Conservation (phyloP, 2,888 invertebrate species). For the Heliconius charithonia region DNA sequence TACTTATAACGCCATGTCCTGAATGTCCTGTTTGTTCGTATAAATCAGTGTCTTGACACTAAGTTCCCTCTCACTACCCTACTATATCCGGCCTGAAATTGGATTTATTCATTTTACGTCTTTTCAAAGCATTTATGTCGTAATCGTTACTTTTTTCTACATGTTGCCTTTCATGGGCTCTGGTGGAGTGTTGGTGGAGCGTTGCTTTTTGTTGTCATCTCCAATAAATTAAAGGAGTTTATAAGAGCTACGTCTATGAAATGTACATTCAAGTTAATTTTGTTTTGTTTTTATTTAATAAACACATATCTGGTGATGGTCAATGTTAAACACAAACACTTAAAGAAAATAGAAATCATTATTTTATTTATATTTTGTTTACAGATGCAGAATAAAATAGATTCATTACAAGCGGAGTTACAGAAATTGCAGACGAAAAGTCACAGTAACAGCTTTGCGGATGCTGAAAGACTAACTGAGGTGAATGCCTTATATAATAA, state of each 20-base stretch:
- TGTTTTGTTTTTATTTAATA: not conserved
- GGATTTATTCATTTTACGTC: not conserved
- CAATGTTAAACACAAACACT: not conserved
- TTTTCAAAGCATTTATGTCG: not conserved
- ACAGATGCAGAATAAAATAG: constrained; percentile 77
- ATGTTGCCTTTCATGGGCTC: not conserved
- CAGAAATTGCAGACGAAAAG: constrained; percentile 64
- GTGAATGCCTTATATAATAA: constrained; percentile 51
- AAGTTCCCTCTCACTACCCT: no score
- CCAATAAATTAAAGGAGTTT: not conserved
- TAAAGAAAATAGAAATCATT: not conserved
- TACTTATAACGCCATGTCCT: not conserved
- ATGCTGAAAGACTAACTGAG: constrained; percentile 71
- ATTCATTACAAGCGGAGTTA: constrained; percentile 74
- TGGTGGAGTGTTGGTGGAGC: not conserved
- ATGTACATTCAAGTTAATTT: not conserved
- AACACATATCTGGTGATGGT: not conserved
- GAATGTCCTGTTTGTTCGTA: no score
- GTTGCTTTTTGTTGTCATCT: not conserved
- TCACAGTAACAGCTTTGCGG: constrained; percentile 71
- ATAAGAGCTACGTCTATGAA: no score
- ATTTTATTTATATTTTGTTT: constrained; percentile 1
- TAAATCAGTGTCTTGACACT: not conserved
- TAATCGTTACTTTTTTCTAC: not conserved
- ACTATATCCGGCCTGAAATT: no score